Percentiles rank a stretch among this genome's conserved stretches.
Conservation (phyloP, 2,113 vertebrate species). For the Felis chaus region DNA sequence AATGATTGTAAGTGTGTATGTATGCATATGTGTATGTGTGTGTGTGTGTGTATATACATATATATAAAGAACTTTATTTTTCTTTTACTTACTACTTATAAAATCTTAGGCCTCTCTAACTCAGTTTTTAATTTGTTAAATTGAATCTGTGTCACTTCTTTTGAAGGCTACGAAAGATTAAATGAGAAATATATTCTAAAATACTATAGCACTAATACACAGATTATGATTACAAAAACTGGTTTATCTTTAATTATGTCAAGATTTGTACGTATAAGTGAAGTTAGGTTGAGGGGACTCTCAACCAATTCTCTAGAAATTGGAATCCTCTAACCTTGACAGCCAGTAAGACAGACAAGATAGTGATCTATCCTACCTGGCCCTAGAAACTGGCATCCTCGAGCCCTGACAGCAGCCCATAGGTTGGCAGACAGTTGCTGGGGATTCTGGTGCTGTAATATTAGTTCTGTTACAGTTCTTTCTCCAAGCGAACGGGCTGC, state of each 20-base stretch:
- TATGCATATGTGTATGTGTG: too few species aligned
- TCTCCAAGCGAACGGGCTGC: conserved; percentile 91
- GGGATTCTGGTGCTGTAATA: conserved; percentile 90
- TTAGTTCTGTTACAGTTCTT: conserved; percentile 88
- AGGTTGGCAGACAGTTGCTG: conserved; percentile 90
- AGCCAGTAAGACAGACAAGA: not conserved
- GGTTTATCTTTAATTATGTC: not conserved
- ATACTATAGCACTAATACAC: not conserved
- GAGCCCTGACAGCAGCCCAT: conserved; percentile 90
- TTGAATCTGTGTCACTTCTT: not conserved
- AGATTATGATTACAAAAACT: conserved; percentile 18
- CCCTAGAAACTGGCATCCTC: conserved; percentile 90
- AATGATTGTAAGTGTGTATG: too few species aligned
- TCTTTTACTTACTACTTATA: not conserved
- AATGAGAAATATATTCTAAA: conserved; percentile 30
- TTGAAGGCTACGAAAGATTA: not conserved
- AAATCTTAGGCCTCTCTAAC: not conserved
- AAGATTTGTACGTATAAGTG: not conserved
- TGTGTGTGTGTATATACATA: too few species aligned
- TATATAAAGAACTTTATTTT: not conserved
- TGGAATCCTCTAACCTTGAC: not conserved
- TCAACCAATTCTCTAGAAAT: not conserved
- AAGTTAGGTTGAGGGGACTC: not conserved
- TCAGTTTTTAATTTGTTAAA: conserved; percentile 25
- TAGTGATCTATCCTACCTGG: conserved; percentile 82